Evolutionary conservation across 2,888 invertebrate genomes (phyloP).

Genomic region (Drosophila testacea): DNA sequence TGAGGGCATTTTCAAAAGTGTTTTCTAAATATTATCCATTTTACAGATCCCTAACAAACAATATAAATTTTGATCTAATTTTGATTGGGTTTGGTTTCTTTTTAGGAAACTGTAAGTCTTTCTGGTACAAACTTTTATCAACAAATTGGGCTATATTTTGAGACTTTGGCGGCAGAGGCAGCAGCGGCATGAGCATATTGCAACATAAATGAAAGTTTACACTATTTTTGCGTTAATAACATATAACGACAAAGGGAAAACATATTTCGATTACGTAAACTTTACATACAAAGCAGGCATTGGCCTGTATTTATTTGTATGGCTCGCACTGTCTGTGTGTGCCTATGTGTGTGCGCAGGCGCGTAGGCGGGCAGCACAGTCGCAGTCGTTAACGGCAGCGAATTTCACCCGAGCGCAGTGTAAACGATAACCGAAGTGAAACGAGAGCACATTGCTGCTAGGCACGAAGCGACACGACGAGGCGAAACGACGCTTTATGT

Average conservation of each 20-base stretch:
- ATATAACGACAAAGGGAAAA: slow-evolving; percentile 70
- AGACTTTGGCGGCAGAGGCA: slow-evolving; percentile 29
- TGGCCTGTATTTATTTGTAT: slow-evolving; percentile 52
- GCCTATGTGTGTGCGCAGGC: slow-evolving; percentile 44
- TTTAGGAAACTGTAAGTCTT: no score
- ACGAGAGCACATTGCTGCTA: slow-evolving; percentile 65
- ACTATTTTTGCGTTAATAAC: slow-evolving; percentile 52
- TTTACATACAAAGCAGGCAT: slow-evolving; percentile 30
- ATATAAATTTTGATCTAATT: no score
- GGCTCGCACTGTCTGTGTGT: slow-evolving; percentile 4
- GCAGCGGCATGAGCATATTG: slow-evolving; percentile 40
- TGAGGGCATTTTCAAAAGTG: no score
- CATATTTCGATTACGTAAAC: slow-evolving; percentile 67
- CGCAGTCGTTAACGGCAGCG: slow-evolving; percentile 32
- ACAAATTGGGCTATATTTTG: slow-evolving; percentile 22
- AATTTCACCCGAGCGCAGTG: slow-evolving; percentile 70
- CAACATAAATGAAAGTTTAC: slow-evolving; percentile 77
- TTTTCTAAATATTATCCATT: no score
- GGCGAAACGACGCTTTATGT: slow-evolving; percentile 60
- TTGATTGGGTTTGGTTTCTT: no score
- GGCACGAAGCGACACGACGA: slow-evolving; percentile 31
- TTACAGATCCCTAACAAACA: no score
- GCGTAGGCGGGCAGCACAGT: slow-evolving; percentile 35
- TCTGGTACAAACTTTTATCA: no score
- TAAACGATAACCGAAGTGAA: slow-evolving; percentile 48